Evolutionary conservation across 2,113 vertebrate genomes (phyloP).

Genomic region (Marmota monax): DNA sequence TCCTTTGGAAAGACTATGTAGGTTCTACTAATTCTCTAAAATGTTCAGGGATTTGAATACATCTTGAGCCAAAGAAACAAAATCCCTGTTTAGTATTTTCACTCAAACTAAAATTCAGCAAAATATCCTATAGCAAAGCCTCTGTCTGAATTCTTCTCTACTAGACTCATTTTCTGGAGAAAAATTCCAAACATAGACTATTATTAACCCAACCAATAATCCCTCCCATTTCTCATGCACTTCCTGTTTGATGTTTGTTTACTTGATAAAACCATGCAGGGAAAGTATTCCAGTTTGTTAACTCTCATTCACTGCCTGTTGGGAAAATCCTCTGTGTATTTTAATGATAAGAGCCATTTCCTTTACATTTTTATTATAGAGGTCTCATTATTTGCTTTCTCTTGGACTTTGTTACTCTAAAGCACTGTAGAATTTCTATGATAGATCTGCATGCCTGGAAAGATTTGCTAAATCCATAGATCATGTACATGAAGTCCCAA

Average conservation of each 20-base stretch:
- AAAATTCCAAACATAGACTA: constrained; percentile 31
- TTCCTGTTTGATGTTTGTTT: neutral
- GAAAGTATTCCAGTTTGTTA: neutral
- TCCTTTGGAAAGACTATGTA: neutral
- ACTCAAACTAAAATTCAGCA: neutral
- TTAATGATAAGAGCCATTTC: neutral
- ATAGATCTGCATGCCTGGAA: neutral
- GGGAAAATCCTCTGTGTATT: neutral
- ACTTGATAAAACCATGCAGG: neutral
- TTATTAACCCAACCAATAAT: constrained; percentile 25
- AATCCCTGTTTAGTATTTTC: neutral
- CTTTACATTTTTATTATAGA: constrained; percentile 15
- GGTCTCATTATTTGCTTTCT: constrained; percentile 42
- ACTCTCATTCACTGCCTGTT: neutral
- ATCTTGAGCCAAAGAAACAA: neutral
- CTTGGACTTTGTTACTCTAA: constrained; percentile 19
- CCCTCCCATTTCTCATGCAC: neutral
- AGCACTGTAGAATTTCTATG: neutral
- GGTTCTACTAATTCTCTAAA: constrained; percentile 16
- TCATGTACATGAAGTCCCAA: neutral
- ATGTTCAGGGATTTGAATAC: neutral
- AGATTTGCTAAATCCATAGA: neutral
- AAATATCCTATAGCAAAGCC: neutral
- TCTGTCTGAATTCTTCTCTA: constrained; percentile 9
- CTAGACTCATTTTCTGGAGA: neutral